Conservation (phyloP, 1,140 invertebrate genomes). For the Tenebrio molitor region DNA sequence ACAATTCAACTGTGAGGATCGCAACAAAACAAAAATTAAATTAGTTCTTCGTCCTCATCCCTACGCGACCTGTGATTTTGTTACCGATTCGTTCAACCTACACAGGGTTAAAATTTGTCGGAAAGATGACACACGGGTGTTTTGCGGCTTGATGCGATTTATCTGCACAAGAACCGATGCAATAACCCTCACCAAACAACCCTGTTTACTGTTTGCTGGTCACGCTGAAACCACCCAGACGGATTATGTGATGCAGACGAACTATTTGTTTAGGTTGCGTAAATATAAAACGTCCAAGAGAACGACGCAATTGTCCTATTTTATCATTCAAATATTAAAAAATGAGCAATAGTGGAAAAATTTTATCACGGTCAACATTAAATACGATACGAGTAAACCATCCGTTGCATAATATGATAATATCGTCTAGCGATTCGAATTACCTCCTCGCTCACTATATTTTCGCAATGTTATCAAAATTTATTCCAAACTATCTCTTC, state of each 20-base stretch:
- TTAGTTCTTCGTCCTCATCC: no score
- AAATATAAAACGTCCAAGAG: background rate
- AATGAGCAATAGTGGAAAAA: background rate
- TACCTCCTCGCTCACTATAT: background rate
- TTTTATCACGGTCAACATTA: slow-evolving; percentile 7
- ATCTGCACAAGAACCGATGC: no score
- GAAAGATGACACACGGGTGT: no score
- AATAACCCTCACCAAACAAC: no score
- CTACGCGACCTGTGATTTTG: no score
- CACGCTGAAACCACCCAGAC: background rate
- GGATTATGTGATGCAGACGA: slow-evolving; percentile 1
- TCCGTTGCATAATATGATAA: slow-evolving; percentile 3
- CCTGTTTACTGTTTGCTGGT: background rate
- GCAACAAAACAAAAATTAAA: no score
- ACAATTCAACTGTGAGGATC: no score
- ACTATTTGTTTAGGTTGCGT: background rate
- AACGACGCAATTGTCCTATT: slow-evolving; percentile 10
- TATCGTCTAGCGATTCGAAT: slow-evolving; percentile 15
- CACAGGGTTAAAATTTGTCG: no score
- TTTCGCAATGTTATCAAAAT: no score
- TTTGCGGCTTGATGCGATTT: no score
- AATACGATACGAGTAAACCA: slow-evolving; percentile 14
- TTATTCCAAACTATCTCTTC: no score
- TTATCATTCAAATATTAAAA: background rate
- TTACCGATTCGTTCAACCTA: no score